Base-by-base conservation (phyloP, 2,888 invertebrate species). In the Rotaria magnacalcarata region DNA sequence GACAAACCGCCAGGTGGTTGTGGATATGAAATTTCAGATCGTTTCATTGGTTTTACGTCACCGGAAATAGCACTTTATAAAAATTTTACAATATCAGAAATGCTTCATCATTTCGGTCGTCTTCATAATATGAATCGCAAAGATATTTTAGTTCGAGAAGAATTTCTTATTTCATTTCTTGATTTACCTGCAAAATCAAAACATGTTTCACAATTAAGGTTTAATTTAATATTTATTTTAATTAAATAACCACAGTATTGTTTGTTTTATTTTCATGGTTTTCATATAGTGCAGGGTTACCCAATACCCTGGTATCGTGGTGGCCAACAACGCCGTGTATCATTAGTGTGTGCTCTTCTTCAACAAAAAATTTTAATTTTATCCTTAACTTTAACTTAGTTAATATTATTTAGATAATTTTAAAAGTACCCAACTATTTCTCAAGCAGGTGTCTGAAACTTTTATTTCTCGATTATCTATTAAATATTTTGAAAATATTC, bases 31-130 rank as follows among this genome's bases (percentile, higher is more conserved):
- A 95, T 96, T n/a, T 97, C 97, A 0, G 97, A 97, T 21, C 95
- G 95, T 90, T 93, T 95, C 47, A 96, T 97, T n/a, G 97, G 97
- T 85, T 97, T 96, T 92, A 97, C 97, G 97, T 97, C 97, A 0
- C 95, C 95, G 93, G 91, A 91, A 87, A 89, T 90, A 10, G 90
- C 91, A 0, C 88, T 91, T 34, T 91, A 89, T 88, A 88, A 89
- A 56, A 89, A 90, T 84, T 96, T 97, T 92, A 95, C 96, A 58
- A 96, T 97, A 89, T 94, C 94, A 88, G 97, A 97, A 91, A 96
- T 96, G 0, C 95, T 97, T 94, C 94, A 95, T 94, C 96, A 96
- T 91, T 97, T 97, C 92, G 96, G 96, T 75, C 95, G 96, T 94
- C 95, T 97, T 89, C 96, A 96, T 91, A 95, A 96, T 88, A 96